phyloP scores from a whole-genome alignment of 2,888 invertebrate genomes.

The Aradus depressus region DNA sequence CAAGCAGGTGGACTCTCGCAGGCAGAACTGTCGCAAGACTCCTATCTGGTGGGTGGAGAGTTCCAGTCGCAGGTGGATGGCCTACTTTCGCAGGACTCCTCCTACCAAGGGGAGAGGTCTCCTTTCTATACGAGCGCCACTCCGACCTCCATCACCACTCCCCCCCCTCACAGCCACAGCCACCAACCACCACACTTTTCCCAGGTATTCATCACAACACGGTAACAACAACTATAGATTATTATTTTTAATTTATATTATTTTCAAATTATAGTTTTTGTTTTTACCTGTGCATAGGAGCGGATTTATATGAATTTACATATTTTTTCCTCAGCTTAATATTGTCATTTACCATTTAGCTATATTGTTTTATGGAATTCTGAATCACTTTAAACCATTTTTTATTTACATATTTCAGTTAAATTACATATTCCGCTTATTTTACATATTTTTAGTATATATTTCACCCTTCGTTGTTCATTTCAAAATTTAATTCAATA shows the following conservation, averaged over 20 bases:
- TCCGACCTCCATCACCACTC: slow-evolving; percentile 24
- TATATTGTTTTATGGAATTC: too few species aligned
- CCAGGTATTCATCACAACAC: slow-evolving; percentile 6
- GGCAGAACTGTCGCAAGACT: slow-evolving; percentile 68
- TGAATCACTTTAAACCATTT: too few species aligned
- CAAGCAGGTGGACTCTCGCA: slow-evolving; percentile 60
- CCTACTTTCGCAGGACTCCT: slow-evolving; percentile 83
- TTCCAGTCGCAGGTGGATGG: slow-evolving; percentile 92
- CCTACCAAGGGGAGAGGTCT: slow-evolving; percentile 53
- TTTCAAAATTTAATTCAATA: too few species aligned
- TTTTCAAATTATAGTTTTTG: not conserved
- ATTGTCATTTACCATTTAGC: too few species aligned
- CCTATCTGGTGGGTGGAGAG: slow-evolving; percentile 66
- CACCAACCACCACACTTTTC: slow-evolving; percentile 14
- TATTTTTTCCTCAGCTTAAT: too few species aligned
- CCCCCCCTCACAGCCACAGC: too few species aligned
- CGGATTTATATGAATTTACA: too few species aligned
- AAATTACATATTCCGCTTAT: too few species aligned
- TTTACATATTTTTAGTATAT: too few species aligned
- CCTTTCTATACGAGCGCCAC: slow-evolving; percentile 30
- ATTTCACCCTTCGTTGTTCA: too few species aligned
- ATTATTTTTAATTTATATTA: not conserved
- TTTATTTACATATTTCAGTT: too few species aligned
- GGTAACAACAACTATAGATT: not conserved
- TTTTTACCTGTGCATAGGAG: too few species aligned